phyloP scores from a whole-genome alignment of 2,888 invertebrate species.

The Lasioglossum pauxillum region DNA sequence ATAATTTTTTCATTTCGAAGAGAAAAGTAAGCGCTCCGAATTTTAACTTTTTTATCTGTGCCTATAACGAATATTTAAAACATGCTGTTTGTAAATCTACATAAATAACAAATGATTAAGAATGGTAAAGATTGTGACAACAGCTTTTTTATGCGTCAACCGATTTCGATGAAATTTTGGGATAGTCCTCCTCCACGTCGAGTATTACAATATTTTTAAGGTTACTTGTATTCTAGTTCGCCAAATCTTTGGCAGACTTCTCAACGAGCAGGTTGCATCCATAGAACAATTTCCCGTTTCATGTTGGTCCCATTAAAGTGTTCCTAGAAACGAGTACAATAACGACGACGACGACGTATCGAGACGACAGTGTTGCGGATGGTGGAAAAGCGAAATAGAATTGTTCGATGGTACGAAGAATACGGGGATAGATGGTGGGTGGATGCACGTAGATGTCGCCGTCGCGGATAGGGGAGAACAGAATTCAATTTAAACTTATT shows the following conservation, averaged over 20 bases:
- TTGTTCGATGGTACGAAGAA: conserved; percentile 59
- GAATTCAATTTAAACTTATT: conserved; percentile 84
- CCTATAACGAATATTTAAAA: not conserved
- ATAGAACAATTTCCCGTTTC: conserved; percentile 21
- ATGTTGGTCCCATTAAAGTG: conserved; percentile 44
- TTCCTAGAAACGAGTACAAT: conserved; percentile 30
- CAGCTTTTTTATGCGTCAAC: no score
- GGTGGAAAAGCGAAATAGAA: conserved; percentile 59
- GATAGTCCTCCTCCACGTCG: not conserved
- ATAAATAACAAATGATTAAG: not conserved
- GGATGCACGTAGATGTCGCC: conserved; percentile 54
- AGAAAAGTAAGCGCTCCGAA: not conserved
- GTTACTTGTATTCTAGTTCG: not conserved
- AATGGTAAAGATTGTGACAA: no score
- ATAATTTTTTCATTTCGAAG: no score
- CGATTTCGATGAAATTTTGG: not conserved
- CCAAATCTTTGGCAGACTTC: not conserved
- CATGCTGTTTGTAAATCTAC: not conserved
- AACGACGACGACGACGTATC: conserved; percentile 42
- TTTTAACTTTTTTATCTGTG: not conserved
- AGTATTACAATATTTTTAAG: not conserved
- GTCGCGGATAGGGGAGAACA: conserved; percentile 63
- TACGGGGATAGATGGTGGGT: conserved; percentile 52
- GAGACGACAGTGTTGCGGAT: conserved; percentile 41
- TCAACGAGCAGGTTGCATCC: not conserved